Conservation (phyloP, 2,113 vertebrate species). For the Callorhinus ursinus region DNA sequence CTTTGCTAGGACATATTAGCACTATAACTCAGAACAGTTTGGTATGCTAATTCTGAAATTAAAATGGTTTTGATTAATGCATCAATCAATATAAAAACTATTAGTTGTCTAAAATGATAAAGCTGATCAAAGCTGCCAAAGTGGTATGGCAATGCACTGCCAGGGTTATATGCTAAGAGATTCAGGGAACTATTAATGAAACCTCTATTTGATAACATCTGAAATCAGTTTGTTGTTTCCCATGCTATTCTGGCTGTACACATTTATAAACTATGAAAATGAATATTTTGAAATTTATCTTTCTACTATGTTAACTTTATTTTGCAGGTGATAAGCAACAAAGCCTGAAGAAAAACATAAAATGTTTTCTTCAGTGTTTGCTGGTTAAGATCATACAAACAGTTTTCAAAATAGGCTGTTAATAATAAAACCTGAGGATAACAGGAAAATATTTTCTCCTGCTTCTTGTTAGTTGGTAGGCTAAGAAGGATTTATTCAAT, state of each 20-base stretch:
- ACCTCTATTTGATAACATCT: not conserved
- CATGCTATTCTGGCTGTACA: constrained; percentile 24
- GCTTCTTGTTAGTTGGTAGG: not conserved
- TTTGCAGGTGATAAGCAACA: constrained; percentile 55
- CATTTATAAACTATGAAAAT: constrained; percentile 46
- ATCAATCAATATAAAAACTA: constrained; percentile 80
- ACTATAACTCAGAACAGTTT: constrained; percentile 83
- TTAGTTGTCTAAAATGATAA: constrained; percentile 72
- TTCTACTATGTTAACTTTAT: constrained; percentile 61
- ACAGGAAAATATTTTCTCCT: not conserved
- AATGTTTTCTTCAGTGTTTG: constrained; percentile 41
- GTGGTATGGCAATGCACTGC: not conserved
- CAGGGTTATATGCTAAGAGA: constrained; percentile 43
- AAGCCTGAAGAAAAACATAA: not conserved
- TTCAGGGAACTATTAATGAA: constrained; percentile 63
- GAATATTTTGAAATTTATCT: constrained; percentile 54
- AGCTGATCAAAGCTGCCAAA: constrained; percentile 77
- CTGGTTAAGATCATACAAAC: not conserved
- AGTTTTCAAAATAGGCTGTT: constrained; percentile 23
- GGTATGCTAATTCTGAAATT: constrained; percentile 81
- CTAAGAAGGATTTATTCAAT: constrained; percentile 14
- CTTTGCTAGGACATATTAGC: constrained; percentile 83
- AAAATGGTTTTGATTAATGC: constrained; percentile 80
- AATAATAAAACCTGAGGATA: not conserved
- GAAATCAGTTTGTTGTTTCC: constrained; percentile 45